Evolutionary conservation across 2,113 vertebrate genomes (phyloP), one percentile per base, ranked within the genome.

Genomic region (Microtus ochrogaster): DNA sequence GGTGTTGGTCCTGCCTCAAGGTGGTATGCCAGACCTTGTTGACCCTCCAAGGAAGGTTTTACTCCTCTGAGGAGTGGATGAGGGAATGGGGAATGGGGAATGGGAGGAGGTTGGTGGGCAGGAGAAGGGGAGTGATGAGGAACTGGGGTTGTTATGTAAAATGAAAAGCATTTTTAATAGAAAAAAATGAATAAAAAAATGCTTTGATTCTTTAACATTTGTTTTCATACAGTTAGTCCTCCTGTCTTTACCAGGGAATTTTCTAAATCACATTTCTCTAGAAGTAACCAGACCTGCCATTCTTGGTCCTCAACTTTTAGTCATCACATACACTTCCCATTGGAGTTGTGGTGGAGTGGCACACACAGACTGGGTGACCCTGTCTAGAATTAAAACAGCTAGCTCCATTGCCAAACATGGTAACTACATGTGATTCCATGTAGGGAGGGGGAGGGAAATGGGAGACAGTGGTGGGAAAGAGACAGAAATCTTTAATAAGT

Each of bases 251-350:
- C 79, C 89, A 96, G 66, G 88, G 90, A 90, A 36, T 21, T 90
- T 82, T 94, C 90, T 63, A 85, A 96, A 96, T 96, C 91, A 92
- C 91, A 92, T 92, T 94, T 96, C 85, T 94, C 91, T 95, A 92
- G 96, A 85, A 91, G 96, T 94, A 91, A 28, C 94, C 96, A 85
- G 44, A 68, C 95, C 65, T 97, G 52, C 52, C 88, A 92, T 89
- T 72, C 85, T 94, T 94, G 72, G 52, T 78, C 95, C 96, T 97
- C 77, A 96, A 49, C 36, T 49, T 96, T 92, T 85, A 52, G 55
- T 94, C 52, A 96, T 96, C 92, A 96, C 92, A 86, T 96, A 89
- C 30, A 63, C 36, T 94, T 96, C 73, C 61, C 88, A 82, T 79
- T 96, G 92, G 89, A 95, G 92, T 86, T 91, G 39, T 47, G 89